These are phyloP conservation scores for Galeopterus variegatus DNA, from an alignment of 2,113 vertebrate genomes.

Conservation along the genomic window DNA sequence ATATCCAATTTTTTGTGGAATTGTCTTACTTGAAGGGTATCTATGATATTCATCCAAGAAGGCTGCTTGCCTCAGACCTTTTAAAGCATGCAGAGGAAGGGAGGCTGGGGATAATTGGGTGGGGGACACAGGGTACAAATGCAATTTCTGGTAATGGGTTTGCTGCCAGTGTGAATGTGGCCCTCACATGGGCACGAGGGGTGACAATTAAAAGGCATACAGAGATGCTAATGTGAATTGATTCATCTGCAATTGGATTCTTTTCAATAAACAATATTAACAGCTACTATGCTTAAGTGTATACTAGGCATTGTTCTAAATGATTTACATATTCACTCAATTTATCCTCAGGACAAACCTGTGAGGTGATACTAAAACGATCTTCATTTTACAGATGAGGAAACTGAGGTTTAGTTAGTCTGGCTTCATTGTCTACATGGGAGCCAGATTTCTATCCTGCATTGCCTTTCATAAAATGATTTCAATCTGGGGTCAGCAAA, in stretches of 20 bases:
- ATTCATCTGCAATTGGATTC: slow-evolving; percentile 19
- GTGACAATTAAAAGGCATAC: too few relatives aligned
- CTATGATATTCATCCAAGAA: not conserved
- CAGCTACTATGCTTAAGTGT: not conserved
- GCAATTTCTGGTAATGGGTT: too few relatives aligned
- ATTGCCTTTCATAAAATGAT: slow-evolving; percentile 12
- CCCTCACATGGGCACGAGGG: too few relatives aligned
- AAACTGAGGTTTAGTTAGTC: slow-evolving; percentile 15
- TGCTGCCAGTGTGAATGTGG: too few relatives aligned
- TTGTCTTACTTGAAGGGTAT: not conserved
- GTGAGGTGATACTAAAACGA: not conserved
- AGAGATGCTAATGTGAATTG: slow-evolving; percentile 30
- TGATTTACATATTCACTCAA: not conserved
- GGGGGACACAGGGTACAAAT: too few relatives aligned
- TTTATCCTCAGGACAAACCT: slow-evolving; percentile 3
- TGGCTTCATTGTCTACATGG: not conserved
- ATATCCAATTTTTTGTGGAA: not conserved
- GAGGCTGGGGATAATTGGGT: too few relatives aligned
- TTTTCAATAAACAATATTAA: slow-evolving; percentile 26
- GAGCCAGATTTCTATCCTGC: slow-evolving; percentile 1
- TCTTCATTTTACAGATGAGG: slow-evolving; percentile 17
- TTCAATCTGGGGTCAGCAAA: not conserved
- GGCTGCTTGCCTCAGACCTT: not conserved
- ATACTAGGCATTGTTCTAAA: not conserved
- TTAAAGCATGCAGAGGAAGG: not conserved